Base-by-base conservation (phyloP, 2,113 vertebrate genomes). In the Potamarius usumacintae region DNA sequence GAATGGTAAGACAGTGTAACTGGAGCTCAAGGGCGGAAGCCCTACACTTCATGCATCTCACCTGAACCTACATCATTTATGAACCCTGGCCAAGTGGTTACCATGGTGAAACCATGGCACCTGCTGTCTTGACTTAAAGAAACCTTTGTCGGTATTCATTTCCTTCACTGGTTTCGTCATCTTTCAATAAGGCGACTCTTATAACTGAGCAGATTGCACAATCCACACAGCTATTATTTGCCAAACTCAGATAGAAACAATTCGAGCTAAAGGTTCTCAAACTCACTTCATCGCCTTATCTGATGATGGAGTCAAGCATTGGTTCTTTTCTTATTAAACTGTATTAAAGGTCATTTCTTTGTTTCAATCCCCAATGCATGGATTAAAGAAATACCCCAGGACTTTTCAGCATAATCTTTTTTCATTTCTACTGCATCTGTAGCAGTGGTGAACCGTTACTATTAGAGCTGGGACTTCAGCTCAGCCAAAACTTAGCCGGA, bases 1-100 rank as follows among this genome's bases (percentile, higher is more conserved):
- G 84, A 87, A 88, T 89, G 85, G 71, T 30, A 53, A 55, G 62
- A 76, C 92, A 89, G 86, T 77, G 93, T 94, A 95, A 95, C 90
- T 76, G 90, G 93, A 95, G 93, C 82, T n/a, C 80, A 52, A 69
- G 82, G 80, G 90, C 90, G 92, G 92, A 93, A 94, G 94, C 90
- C 58, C 76, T 91, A 89, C 92, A 94, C 94, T 93, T 95, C 91
- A 92, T 93, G 92, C 93, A 92, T 94, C 94, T 95, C 92, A 94
- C 93, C 90, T 92, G 89, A 82, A 93, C 92, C 87, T 96, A 89
- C 93, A 96, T 95, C 91, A 95, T 95, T 96, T 90, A 96, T 94
- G 93, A 95, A 92, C 34, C 85, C 17, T 27, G 91, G 91, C 93
- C 94, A 76, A 67, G 71, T 92, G 89, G 94, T 96, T 92, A 93